phyloP scores from a whole-genome alignment of 2,113 vertebrate species.

The Brienomyrus longianalis region DNA sequence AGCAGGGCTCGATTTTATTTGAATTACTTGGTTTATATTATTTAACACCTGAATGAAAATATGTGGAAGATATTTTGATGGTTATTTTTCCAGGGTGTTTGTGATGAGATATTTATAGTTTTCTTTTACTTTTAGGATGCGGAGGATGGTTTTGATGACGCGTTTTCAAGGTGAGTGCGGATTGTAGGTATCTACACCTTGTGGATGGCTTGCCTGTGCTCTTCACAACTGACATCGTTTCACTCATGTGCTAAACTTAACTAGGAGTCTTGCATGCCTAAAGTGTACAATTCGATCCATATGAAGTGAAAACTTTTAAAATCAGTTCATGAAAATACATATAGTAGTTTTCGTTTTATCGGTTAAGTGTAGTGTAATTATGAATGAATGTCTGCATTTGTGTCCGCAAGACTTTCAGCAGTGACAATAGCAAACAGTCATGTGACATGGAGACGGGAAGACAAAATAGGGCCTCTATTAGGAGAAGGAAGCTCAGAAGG shows the following conservation, averaged over 20 bases:
- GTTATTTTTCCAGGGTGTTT: slow-evolving; percentile 21
- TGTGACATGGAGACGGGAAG: not conserved
- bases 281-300: not conserved
- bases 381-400: not conserved
- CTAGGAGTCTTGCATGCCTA: not conserved
- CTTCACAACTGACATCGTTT: not conserved
- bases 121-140: slow-evolving; percentile 50
- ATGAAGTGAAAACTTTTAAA: not conserved
- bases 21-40: not conserved
- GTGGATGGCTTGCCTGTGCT: not conserved
- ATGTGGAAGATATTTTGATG: not conserved
- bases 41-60: not conserved
- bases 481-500: not conserved
- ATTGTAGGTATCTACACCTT: not conserved
- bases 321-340: not conserved
- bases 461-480: not conserved
- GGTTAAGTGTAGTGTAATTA: not conserved
- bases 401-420: not conserved
- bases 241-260: not conserved
- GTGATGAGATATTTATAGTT: not conserved
- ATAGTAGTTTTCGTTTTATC: not conserved
- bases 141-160: slow-evolving; percentile 61
- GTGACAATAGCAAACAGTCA: not conserved
- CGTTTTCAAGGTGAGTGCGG: slow-evolving; percentile 60
- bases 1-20: not conserved